Percentiles rank a stretch among this genome's conserved stretches.
phyloP scores from a whole-genome alignment of 1,140 invertebrate species.

The Mercenaria mercenaria region DNA sequence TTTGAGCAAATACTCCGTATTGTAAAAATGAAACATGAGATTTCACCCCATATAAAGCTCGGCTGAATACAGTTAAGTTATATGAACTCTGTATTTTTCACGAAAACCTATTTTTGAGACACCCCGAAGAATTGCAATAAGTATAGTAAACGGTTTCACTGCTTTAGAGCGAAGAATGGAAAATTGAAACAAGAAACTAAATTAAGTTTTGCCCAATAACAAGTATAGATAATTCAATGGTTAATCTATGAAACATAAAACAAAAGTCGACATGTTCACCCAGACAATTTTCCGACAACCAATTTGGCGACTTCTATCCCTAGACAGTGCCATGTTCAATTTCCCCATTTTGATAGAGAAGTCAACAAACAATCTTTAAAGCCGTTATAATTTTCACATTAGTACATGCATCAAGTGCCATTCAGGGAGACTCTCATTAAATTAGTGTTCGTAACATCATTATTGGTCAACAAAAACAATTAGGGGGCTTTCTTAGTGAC shows the following conservation, averaged over 20 bases:
- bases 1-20: no score
- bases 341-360: background rate
- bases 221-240: conserved; percentile 44
- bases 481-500: background rate
- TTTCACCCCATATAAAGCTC: no score
- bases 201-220: conserved; percentile 13
- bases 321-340: conserved; percentile 61
- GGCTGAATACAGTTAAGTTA: no score
- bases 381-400: conserved; percentile 4
- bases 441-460: background rate
- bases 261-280: conserved; percentile 56
- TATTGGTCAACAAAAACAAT: conserved; percentile 29
- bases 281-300: conserved; percentile 54
- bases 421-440: conserved; percentile 3
- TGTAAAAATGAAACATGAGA: no score
- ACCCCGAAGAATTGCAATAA: background rate
- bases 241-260: conserved; percentile 64
- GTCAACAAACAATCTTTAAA: conserved; percentile 39
- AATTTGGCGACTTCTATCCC: conserved; percentile 41
- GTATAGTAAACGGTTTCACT: background rate
- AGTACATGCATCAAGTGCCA: conserved; percentile 31
- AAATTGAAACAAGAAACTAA: conserved; percentile 19
- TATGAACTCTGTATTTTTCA: no score
- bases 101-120: background rate
- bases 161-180: background rate